Evolutionary conservation across 2,797 vertebrate genomes (phyloP), one percentile per base, ranked within the genome.

Genomic region (Chrosomus eos): DNA sequence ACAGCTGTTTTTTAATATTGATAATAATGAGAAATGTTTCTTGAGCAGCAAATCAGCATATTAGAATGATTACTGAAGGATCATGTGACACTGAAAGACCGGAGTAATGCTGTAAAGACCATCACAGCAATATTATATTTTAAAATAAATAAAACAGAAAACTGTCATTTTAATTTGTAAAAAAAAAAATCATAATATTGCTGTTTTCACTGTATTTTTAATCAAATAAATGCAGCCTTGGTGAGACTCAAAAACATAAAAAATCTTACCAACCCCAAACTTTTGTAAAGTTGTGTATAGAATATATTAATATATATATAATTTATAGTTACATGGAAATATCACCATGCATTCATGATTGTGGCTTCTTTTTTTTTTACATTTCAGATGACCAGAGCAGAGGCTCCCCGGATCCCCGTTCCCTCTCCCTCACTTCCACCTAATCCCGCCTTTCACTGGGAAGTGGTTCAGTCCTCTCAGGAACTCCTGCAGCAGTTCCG

Each of bases 401-500:
- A 95, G 10, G 94, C 94, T 4, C 91, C 92, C 9, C 92, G 82
- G 87, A 53, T 94, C 45, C 78, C 91, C 3, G 88, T 89, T 0
- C 90, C 90, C 0, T 90, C 93, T 72, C 95, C 94, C 0, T 95
- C 95, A 23, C 93, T 96, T 5, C 95, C 95, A 1, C 90, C 95
- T 28, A 92, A 93, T 19, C 93, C 94, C 7, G 88, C 91, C 14
- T 92, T 92, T 79, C 93, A 94, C 77, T 96, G 95, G 86, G 95
- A 96, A 18, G 93, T 95, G 77, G 88, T 94, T 40, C 95, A 96
- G 86, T 95, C 95, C n/a, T 95, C 94, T 72, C 94, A 94, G 2
- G 95, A 95, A 90, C 93, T 96, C 40, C 94, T 96, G 23, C 94
- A 94, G 85, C 94, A 95, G 91, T 96, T 96, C 90, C 93, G 93